Conservation (phyloP, 2,113 vertebrate genomes). For the Dromas ardeola region DNA sequence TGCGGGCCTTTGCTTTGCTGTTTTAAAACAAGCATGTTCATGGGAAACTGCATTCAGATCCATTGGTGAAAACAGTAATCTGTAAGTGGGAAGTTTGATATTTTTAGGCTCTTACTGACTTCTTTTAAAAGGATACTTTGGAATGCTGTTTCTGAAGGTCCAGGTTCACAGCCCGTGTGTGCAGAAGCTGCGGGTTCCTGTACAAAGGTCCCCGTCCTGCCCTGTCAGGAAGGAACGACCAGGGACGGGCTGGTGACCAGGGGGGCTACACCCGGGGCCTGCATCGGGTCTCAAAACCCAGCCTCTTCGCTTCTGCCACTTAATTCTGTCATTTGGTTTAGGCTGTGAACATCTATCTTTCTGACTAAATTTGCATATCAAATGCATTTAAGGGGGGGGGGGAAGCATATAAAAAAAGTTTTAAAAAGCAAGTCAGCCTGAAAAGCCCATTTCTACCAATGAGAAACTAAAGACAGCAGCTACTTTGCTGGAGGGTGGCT, state of each 20-base stretch:
- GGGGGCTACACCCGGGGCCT: accelerated
- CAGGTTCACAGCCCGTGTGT: background rate
- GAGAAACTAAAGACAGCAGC: background rate
- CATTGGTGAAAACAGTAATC: background rate
- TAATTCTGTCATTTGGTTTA: background rate
- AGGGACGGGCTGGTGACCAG: background rate
- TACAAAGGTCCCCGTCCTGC: accelerated
- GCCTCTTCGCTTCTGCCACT: background rate
- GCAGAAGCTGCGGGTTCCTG: background rate
- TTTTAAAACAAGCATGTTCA: background rate
- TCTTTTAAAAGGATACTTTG: background rate
- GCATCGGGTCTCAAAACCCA: accelerated
- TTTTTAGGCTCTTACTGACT: background rate
- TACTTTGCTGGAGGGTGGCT: background rate
- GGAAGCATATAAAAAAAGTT: background rate
- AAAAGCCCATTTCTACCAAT: background rate
- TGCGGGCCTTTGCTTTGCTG: background rate
- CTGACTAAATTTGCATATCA: background rate
- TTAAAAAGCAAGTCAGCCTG: background rate
- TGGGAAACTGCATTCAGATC: background rate
- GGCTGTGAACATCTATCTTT: background rate
- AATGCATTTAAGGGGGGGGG: background rate
- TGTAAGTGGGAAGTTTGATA: background rate
- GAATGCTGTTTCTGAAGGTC: background rate
- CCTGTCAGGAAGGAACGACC: accelerated